Base-by-base conservation (phyloP, 1,140 invertebrate species). In the Lordiphosa clarofinis region DNA sequence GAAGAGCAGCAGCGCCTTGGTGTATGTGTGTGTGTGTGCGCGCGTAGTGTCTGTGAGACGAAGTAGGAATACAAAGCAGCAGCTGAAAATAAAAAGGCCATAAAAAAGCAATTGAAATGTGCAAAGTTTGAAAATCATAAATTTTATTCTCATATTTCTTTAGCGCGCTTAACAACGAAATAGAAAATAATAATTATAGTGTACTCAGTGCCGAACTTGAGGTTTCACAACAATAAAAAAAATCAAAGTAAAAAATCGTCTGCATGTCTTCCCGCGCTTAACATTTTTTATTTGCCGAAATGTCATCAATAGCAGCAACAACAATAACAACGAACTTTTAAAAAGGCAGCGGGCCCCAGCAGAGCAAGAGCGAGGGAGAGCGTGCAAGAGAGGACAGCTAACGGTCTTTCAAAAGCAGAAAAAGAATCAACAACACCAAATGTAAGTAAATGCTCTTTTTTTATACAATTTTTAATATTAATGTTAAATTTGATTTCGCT, bases 121-220 rank as follows among this genome's bases (percentile, higher is more conserved):
- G 19, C 40, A 48, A 56, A 48, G 48, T 33, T 33, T 50, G 13
- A 56, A 52, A 58, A 58, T 66, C 44, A 36, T 73, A 44, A 37
- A 69, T 44, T 35, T 28, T 37, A 53, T 68, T 48, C 60, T 33
- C 49, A 9, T 42, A 42, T 79, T 74, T 65, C 35, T 82, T 66
- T 60, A 82, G 42, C 43, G 64, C 64, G 57, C 48, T 38, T 38
- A 58, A 53, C 64, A 68, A 53, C 64, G 55, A 68, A 67, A 47
- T 39, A 24, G 42, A 33, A 50, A 43, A 28, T 61, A 66, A 46
- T 56, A 62, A 39, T 58, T 40, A 63, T 54, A 46, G 28, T 31
- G 28, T 31, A 31, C 28, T 8, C 28, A 31, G 28, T 31, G 28
- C 7, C 28, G 28, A 31, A 31, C 28, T 31, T 31, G 28, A 31